phyloP scores from a whole-genome alignment of 2,888 invertebrate genomes.

The Drosophila austrosaltans region DNA sequence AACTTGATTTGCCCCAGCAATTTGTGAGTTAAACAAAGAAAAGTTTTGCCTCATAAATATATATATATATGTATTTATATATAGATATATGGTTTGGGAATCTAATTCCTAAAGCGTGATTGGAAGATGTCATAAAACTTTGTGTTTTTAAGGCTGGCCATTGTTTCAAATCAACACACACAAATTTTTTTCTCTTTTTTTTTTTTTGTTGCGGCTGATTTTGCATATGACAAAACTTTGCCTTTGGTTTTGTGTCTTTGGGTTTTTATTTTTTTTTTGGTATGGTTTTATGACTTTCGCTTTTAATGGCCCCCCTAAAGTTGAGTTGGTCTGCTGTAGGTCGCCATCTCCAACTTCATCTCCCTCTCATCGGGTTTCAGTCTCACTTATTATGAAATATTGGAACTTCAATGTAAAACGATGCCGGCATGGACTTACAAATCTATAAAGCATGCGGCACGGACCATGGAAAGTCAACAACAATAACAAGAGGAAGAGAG shows the following conservation, averaged over 20 bases:
- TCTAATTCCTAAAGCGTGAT: slow-evolving; percentile 48
- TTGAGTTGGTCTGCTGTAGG: slow-evolving; percentile 64
- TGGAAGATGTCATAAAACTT: slow-evolving; percentile 45
- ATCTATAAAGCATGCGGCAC: slow-evolving; percentile 72
- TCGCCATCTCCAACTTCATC: slow-evolving; percentile 36
- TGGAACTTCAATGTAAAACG: slow-evolving; percentile 64
- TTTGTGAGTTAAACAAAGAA: slow-evolving; percentile 8
- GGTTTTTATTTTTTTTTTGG: slow-evolving; percentile 24
- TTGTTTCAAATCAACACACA: slow-evolving; percentile 52
- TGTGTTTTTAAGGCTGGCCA: slow-evolving; percentile 58
- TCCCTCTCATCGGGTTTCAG: slow-evolving; percentile 31
- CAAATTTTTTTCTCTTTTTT: slow-evolving; percentile 53
- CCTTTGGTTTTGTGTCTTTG: slow-evolving; percentile 1
- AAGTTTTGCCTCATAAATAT: slow-evolving; percentile 26
- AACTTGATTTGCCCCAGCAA: slow-evolving; percentile 66
- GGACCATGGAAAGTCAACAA: slow-evolving; percentile 45
- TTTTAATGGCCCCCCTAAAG: slow-evolving; percentile 55
- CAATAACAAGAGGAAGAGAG: too few species aligned
- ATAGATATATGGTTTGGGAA: slow-evolving; percentile 27
- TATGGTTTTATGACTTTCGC: slow-evolving; percentile 67
- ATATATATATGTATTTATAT: slow-evolving; percentile 70
- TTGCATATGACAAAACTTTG: slow-evolving; percentile 70
- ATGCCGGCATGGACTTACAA: slow-evolving; percentile 59
- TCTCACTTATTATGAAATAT: slow-evolving; percentile 67
- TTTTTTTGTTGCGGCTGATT: slow-evolving; percentile 62